Evolutionary conservation across 2,888 invertebrate genomes (phyloP).

Genomic region (Plemyria rubiginata): DNA sequence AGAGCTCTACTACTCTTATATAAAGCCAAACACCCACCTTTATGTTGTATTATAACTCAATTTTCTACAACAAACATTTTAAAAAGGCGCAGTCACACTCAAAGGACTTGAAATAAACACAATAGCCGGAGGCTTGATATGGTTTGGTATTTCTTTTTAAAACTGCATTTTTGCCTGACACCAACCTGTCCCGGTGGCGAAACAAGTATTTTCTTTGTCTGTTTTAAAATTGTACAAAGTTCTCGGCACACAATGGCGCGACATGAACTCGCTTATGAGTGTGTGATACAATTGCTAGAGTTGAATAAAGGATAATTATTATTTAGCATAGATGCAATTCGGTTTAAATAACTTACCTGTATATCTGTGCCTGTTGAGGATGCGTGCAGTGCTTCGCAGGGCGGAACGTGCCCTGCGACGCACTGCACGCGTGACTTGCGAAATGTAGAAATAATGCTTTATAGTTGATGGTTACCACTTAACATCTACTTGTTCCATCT

Average conservation of each 20-base stretch:
- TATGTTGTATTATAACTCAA: slow-evolving; percentile 1
- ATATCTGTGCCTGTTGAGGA: no score
- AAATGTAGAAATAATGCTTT: no score
- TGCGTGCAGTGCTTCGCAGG: no score
- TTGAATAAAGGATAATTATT: neutral
- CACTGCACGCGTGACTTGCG: no score
- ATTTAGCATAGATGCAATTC: no score
- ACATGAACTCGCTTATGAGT: neutral
- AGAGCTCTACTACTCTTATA: no score
- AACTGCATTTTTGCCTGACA: slow-evolving; percentile 24
- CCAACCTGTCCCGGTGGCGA: slow-evolving; percentile 5
- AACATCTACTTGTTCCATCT: no score
- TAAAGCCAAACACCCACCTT: no score
- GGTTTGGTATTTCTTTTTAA: slow-evolving; percentile 17
- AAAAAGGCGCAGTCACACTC: slow-evolving; percentile 8
- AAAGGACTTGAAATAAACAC: slow-evolving; percentile 21
- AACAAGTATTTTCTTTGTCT: slow-evolving; percentile 4
- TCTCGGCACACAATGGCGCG: neutral
- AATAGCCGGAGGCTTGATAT: slow-evolving; percentile 11
- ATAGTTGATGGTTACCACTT: no score
- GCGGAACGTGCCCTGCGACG: no score
- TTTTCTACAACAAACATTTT: slow-evolving; percentile 1
- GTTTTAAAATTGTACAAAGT: slow-evolving; percentile 9
- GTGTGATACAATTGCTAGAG: neutral
- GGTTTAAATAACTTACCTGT: no score